Conservation (phyloP, 2,113 vertebrate genomes). For the Reinhardtius hippoglossoides region DNA sequence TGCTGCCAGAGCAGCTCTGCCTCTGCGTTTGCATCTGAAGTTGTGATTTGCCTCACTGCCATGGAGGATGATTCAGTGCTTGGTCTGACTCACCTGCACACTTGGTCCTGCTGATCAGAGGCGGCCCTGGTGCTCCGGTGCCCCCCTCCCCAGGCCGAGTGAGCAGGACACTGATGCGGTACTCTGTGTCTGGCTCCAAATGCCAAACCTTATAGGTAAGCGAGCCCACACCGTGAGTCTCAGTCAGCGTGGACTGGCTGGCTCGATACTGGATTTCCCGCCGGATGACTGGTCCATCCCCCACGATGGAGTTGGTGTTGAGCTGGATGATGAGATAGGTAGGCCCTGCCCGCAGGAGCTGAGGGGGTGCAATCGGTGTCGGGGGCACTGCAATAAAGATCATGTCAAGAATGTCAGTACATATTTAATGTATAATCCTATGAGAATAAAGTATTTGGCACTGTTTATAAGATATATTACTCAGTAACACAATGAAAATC, state of each 20-base stretch:
- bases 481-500: background rate
- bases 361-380: constrained; percentile 91
- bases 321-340: constrained; percentile 97
- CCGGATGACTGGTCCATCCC: constrained; percentile 93
- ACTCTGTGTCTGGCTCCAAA: constrained; percentile 95
- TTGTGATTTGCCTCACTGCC: background rate
- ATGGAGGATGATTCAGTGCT: background rate
- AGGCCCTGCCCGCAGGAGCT: constrained; percentile 91
- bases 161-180: constrained; percentile 94
- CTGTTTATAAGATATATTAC: background rate
- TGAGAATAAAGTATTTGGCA: background rate
- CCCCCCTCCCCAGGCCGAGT: constrained; percentile 94
- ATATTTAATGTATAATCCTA: background rate
- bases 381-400: constrained; percentile 86
- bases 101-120: constrained; percentile 94
- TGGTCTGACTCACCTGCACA: constrained; percentile 88
- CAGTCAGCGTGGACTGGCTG: constrained; percentile 90
- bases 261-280: constrained; percentile 96
- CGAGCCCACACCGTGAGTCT: constrained; percentile 92
- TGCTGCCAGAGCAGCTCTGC: too few species aligned
- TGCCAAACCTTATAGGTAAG: constrained; percentile 98
- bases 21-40: background rate
- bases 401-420: background rate
- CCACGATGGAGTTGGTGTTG: constrained; percentile 95
- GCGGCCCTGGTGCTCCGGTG: constrained; percentile 90